Evolutionary conservation across 2,113 vertebrate species (phyloP).

Genomic region (Pterocles gutturalis): DNA sequence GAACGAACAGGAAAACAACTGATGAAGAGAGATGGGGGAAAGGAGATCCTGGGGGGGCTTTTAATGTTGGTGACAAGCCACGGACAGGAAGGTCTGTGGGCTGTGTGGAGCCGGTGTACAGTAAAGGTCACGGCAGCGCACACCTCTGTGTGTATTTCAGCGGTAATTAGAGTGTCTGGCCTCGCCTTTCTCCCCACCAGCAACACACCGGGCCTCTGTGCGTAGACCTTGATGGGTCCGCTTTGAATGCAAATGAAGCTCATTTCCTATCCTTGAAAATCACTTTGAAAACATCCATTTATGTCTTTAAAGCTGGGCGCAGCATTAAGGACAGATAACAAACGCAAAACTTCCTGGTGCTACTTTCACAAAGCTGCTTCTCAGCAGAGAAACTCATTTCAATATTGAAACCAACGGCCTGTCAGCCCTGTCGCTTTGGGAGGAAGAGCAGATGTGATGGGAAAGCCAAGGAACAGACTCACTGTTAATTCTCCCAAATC

Average conservation of each 20-base stretch:
- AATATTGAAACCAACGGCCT: neutral
- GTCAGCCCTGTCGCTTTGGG: neutral
- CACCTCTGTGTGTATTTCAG: neutral
- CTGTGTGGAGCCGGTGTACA: neutral
- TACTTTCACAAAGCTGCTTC: neutral
- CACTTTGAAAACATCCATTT: rapidly evolving
- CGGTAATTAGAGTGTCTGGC: neutral
- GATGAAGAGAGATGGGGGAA: neutral
- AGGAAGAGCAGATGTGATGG: neutral
- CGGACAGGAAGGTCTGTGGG: rapidly evolving
- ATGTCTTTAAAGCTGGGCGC: neutral
- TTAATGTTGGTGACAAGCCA: neutral
- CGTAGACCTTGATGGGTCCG: rapidly evolving
- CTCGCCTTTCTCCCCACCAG: neutral
- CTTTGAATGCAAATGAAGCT: neutral
- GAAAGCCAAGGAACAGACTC: neutral
- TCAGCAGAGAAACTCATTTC: neutral
- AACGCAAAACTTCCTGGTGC: neutral
- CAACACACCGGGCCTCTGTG: rapidly evolving
- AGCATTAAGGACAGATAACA: neutral
- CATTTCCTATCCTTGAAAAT: neutral
- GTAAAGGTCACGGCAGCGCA: rapidly evolving
- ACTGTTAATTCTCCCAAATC: neutral
- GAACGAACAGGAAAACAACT: neutral
- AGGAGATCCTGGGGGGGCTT: neutral